phyloP scores from a whole-genome alignment of 2,797 vertebrate genomes.

The Syndactyla subalaris region DNA sequence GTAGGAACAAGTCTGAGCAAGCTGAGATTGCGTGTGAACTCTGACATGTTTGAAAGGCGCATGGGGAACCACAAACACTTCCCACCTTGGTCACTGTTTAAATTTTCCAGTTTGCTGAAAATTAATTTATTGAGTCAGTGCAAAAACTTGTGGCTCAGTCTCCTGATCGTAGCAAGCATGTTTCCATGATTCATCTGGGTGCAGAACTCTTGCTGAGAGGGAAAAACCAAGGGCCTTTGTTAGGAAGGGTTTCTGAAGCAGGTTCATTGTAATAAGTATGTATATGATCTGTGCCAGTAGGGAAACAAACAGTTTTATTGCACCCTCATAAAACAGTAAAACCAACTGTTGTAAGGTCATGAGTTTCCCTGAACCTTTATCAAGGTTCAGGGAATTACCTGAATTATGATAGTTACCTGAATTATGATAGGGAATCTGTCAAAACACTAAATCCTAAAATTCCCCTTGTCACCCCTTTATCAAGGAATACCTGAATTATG shows the following conservation, averaged over 20 bases:
- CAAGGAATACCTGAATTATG: no score
- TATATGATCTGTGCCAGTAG: no score
- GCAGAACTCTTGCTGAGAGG: neutral
- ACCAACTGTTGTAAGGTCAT: no score
- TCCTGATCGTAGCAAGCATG: neutral
- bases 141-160: neutral
- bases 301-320: no score
- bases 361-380: no score
- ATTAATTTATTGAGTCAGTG: neutral
- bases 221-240: neutral
- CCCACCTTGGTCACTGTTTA: neutral
- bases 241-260: neutral
- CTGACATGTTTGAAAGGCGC: neutral
- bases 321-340: no score
- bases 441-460: no score
- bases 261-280: no score
- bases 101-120: neutral
- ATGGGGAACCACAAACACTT: neutral
- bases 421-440: no score
- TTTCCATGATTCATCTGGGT: neutral
- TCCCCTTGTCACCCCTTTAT: no score
- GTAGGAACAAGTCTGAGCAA: neutral
- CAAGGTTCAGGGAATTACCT: no score
- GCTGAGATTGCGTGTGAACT: fast-evolving
- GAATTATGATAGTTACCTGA: no score